Percentiles rank a stretch among this genome's conserved stretches.
Conservation (phyloP, 37 sponge, comb jelly and placozoan species). For the Theonella swinhoei region DNA sequence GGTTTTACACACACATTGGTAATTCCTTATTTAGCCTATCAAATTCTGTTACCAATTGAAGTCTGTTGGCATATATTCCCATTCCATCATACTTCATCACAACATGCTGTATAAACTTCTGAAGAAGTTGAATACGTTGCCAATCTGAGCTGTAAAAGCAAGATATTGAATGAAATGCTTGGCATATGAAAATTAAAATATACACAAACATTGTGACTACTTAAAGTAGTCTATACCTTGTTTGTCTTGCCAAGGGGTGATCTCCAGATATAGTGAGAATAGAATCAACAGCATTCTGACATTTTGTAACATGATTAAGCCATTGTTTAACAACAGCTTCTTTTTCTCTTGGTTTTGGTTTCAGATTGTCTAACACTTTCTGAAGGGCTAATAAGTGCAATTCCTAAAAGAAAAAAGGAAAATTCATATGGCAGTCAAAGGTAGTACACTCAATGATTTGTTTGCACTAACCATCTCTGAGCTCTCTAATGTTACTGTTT, state of each 20-base stretch:
- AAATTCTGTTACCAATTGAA: slow-evolving; percentile 58
- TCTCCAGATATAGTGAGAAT: slow-evolving; percentile 16
- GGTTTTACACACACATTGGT: too few species aligned
- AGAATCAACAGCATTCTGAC: slow-evolving; percentile 50
- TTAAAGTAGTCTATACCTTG: slow-evolving; percentile 3
- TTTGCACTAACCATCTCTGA: too few species aligned
- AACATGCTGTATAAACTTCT: slow-evolving; percentile 70
- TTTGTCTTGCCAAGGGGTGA: not conserved
- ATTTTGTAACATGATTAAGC: slow-evolving; percentile 22
- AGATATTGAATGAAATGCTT: too few species aligned
- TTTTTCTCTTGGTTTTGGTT: not conserved
- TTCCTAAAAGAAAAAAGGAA: too few species aligned
- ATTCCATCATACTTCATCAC: slow-evolving; percentile 32
- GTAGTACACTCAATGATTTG: too few species aligned
- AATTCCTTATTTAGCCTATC: too few species aligned
- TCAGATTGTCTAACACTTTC: slow-evolving; percentile 1
- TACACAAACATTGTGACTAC: too few species aligned
- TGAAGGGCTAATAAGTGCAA: slow-evolving; percentile 48
- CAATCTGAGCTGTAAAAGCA: slow-evolving; percentile 35
- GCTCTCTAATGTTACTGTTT: too few species aligned
- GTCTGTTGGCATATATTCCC: slow-evolving; percentile 26
- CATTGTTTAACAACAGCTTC: not conserved
- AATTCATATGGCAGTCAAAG: too few species aligned
- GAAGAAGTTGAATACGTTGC: slow-evolving; percentile 51
- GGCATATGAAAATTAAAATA: too few species aligned